Base-by-base conservation (phyloP, 2,797 vertebrate genomes). In the Tapera naevia region DNA sequence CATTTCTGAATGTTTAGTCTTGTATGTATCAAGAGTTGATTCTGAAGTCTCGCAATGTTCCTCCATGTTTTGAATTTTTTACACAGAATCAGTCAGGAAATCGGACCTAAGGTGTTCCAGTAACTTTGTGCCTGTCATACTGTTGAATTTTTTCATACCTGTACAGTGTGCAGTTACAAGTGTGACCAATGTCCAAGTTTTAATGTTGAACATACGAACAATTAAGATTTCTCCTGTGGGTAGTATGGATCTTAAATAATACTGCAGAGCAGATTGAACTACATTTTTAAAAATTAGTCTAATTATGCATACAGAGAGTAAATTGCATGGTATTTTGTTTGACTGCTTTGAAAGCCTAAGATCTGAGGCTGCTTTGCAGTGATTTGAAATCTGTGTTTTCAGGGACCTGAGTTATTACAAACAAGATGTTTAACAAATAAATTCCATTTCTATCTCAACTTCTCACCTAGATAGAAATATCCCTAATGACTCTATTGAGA, bases 311-410 rank as follows among this genome's bases (percentile, higher is more conserved):
- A 62, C 72, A 57, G 79, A 92, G 72, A 92, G 72, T 91, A 83
- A 91, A 95, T 93, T 95, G 87, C 43, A 83, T 83, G 35, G 65
- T 75, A 66, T 89, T 94, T 86, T 46, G 41, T 78, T 79, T 92
- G 73, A 88, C 72, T 91, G 12, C 67, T 85, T 95, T 89, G 84
- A 92, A 94, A 88, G 48, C 43, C 75, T 78, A 57, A 86, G 70
- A 86, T 91, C 85, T 75, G 72, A 83, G n/a, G 67, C 57, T 91
- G 54, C 41, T 93, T 92, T 89, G 57, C 54, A 83, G 69, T 79
- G 67, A 83, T 88, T 88, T 96, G 72, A 79, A 94, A 86, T 89
- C 53, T 86, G n/a, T 45, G 9, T 88, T 96, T 86, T 39, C 48
- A 89, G 51, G 51, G 81, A 80, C 37, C 2, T 80, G n/a, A 78